Evolutionary conservation across 2,797 vertebrate genomes (phyloP), one percentile per base, ranked within the genome.

Genomic region (Enteromius unitaeniatus): DNA sequence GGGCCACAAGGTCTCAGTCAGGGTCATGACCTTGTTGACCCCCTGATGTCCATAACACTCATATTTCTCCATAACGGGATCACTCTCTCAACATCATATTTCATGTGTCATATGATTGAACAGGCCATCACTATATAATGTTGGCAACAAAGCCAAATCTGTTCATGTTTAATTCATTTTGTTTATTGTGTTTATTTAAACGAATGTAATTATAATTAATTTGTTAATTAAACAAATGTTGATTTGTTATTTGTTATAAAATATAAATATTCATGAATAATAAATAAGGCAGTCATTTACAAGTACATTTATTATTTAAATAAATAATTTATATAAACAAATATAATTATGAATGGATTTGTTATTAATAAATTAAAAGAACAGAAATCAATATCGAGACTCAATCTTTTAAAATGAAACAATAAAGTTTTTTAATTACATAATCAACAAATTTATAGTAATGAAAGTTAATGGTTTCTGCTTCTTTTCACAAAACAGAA

Each of bases 21-120:
- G 94, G 93, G 90, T 90, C 90, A 91, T 84, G 91, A 91, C 90
- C 88, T 89, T 85, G 88, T 88, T 94, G 93, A 94, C 94, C 93
- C 89, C 79, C 86, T 86, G 85, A 81, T 84, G 72, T 7, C 0
- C 73, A 84, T 42, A 76, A 81, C 87, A 53, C 82, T 92, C 87
- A 79, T 84, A 88, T 89, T 21, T 0, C 42, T 69, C 69, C n/a
- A 81, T 53, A 64, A 65, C 74, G 23, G 76, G 62, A 74, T 65
- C 26, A 60, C 78, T 73, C 70, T 55, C 73, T 64, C 65, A 78
- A 84, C 82, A 84, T 84, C 75, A n/a, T 60, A 64, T 84, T 84
- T 84, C 82, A 15, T 11, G 28, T 40, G 21, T 69, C 75, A 62
- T 84, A 15, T 78, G 65, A 78, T 37, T 78, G 37, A 67, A 37